Percentiles rank a stretch among this genome's conserved stretches.
Evolutionary conservation across 1,140 invertebrate genomes (phyloP).

Genomic region (Vollenhovia emeryi): DNA sequence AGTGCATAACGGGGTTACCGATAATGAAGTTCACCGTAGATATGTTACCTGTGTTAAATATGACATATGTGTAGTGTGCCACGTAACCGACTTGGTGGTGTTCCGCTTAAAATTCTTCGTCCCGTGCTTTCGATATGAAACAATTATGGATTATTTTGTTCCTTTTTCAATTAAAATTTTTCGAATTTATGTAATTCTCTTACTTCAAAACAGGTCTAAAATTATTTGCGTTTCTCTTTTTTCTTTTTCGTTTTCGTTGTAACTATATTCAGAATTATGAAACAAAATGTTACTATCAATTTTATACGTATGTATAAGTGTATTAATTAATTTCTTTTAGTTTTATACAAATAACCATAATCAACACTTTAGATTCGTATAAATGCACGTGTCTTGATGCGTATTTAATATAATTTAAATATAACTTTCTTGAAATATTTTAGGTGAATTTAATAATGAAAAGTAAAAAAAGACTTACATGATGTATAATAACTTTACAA

Average conservation of each 20-base stretch:
- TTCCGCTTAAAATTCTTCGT: constrained; percentile 57
- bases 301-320: no score
- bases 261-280: no score
- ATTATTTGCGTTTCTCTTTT: background rate
- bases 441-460: background rate
- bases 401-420: no score
- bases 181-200: background rate
- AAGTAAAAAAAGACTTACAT: background rate
- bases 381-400: no score
- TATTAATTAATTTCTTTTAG: no score
- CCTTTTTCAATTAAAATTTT: background rate
- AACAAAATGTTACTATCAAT: no score
- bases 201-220: background rate
- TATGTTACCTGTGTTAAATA: constrained; percentile 9
- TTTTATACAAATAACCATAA: no score
- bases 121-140: constrained; percentile 31
- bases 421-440: background rate
- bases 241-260: background rate
- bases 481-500: background rate
- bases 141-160: background rate
- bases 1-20: background rate
- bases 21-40: constrained; percentile 41
- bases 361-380: no score
- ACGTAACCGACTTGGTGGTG: background rate
- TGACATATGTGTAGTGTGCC: background rate